phyloP scores from a whole-genome alignment of 2,113 vertebrate genomes.

The Amphiprion percula region DNA sequence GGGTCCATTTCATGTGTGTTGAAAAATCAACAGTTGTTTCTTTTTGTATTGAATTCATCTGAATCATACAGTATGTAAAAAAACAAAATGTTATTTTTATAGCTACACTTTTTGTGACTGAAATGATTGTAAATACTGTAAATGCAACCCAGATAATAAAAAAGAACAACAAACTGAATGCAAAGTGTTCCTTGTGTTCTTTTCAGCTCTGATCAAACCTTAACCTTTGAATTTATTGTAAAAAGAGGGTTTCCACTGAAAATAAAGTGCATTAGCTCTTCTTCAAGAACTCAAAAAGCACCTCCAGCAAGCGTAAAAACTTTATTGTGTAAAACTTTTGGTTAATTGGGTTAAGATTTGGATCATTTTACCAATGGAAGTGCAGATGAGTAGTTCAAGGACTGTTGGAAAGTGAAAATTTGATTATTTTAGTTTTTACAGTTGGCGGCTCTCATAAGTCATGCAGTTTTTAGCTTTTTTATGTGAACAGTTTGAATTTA shows the following conservation, averaged over 20 bases:
- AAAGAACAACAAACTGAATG: not conserved
- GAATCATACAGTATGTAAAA: slow-evolving; percentile 41
- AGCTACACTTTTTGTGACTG: slow-evolving; percentile 49
- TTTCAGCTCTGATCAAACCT: not conserved
- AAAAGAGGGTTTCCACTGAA: not conserved
- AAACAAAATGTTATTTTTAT: slow-evolving; percentile 68
- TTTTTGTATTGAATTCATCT: slow-evolving; percentile 51
- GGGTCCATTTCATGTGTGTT: slow-evolving; percentile 60
- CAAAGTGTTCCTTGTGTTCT: not conserved
- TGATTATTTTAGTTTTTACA: no score
- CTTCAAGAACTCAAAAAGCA: no score
- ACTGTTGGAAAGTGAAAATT: no score
- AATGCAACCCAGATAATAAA: slow-evolving; percentile 47
- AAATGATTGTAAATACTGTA: slow-evolving; percentile 66
- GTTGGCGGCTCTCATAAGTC: no score
- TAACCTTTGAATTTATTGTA: not conserved
- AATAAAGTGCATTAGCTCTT: no score
- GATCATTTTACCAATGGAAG: no score
- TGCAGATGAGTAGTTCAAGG: no score
- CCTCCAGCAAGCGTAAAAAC: no score
- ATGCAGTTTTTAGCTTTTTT: no score
- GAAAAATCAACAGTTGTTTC: slow-evolving; percentile 18
- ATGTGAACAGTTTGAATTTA: no score
- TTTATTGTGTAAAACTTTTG: no score
- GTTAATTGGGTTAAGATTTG: no score